These are phyloP conservation scores for Eilema depressum DNA, from an alignment of 2,888 invertebrate genomes.

Conservation along the genomic window DNA sequence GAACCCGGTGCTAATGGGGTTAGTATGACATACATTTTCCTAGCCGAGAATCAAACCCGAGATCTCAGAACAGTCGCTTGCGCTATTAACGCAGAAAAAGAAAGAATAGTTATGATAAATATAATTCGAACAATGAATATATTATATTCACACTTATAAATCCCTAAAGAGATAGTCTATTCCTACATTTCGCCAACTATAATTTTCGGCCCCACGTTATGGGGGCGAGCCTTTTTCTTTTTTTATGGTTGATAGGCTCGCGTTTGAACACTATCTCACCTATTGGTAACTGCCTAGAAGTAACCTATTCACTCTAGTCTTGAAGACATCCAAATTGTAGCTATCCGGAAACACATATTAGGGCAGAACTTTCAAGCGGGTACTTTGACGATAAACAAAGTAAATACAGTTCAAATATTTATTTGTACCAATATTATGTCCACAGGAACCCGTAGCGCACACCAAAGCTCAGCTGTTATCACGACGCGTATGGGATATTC, in stretches of 20 bases:
- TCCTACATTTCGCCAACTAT: no score
- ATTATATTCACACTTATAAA: no score
- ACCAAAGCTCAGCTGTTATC: slow-evolving; percentile 96
- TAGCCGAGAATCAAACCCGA: neutral
- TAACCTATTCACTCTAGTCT: no score
- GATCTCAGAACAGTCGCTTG: neutral
- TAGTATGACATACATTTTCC: slow-evolving; percentile 52
- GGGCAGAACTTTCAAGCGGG: no score
- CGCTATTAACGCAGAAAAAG: neutral
- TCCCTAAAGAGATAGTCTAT: no score
- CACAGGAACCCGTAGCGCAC: slow-evolving; percentile 90
- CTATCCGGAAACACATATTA: no score
- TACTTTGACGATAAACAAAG: neutral
- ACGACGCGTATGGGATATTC: slow-evolving; percentile 97
- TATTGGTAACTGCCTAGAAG: no score
- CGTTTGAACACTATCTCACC: no score
- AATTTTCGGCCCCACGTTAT: no score
- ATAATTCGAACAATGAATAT: neutral
- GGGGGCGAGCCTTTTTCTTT: no score
- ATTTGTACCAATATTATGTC: neutral
- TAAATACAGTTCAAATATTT: neutral
- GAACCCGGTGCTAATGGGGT: slow-evolving; percentile 91
- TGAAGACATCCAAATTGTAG: no score
- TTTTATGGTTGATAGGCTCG: no score
- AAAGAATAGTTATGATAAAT: neutral